phyloP scores from a whole-genome alignment of 2,113 vertebrate species.

The Gambusia holbrooki region DNA sequence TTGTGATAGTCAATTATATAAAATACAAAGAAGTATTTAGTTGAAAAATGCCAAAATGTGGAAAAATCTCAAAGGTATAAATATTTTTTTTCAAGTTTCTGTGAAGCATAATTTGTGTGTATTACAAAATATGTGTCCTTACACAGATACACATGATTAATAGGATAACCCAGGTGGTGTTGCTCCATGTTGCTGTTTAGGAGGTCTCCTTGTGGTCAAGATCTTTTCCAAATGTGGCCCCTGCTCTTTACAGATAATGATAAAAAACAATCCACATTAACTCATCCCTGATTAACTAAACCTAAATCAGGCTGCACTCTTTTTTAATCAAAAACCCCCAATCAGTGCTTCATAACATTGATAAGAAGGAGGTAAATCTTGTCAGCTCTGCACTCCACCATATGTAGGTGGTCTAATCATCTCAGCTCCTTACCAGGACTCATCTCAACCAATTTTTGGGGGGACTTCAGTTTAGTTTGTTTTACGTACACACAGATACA shows the following conservation, averaged over 20 bases:
- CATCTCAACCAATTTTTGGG: slow-evolving; percentile 56
- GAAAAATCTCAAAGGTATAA: neutral
- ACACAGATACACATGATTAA: neutral
- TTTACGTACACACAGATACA: slow-evolving; percentile 40
- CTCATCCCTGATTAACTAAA: slow-evolving; percentile 53
- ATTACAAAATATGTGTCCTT: neutral
- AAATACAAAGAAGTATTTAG: neutral
- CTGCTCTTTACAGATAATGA: slow-evolving; percentile 24
- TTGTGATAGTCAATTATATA: neutral
- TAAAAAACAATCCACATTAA: slow-evolving; percentile 26
- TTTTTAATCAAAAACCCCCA: slow-evolving; percentile 51
- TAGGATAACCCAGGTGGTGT: neutral
- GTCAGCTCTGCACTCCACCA: slow-evolving; percentile 41
- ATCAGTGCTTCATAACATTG: slow-evolving; percentile 55
- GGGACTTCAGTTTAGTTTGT: slow-evolving; percentile 47
- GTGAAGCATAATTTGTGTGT: neutral
- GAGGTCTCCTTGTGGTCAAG: slow-evolving; percentile 1
- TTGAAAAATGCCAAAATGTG: neutral
- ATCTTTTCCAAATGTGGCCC: slow-evolving; percentile 2
- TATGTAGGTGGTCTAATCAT: slow-evolving; percentile 76
- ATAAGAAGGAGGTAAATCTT: slow-evolving; percentile 63
- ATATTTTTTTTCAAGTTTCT: neutral
- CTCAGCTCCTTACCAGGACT: slow-evolving; percentile 53
- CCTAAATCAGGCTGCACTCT: slow-evolving; percentile 52
- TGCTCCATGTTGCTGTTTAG: neutral